phyloP scores from a whole-genome alignment of 2,797 vertebrate species.

The Falco peregrinus region DNA sequence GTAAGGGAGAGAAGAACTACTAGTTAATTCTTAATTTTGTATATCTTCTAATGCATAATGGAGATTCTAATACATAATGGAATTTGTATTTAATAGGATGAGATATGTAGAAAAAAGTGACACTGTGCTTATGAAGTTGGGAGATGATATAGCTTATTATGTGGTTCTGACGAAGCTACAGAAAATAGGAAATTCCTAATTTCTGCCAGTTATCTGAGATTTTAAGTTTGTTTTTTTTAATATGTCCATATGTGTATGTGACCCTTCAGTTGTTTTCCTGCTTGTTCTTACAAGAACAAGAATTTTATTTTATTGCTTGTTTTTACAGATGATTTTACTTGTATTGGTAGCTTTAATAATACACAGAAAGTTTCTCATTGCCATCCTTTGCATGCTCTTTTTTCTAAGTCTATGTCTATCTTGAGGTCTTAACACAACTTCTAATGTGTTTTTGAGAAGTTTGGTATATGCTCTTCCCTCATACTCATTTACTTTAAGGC shows the following conservation, averaged over 20 bases:
- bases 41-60: not conserved
- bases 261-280: not conserved
- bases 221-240: not conserved
- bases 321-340: not conserved
- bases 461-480: not conserved
- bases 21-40: not conserved
- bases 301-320: not conserved
- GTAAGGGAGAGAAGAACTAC: not conserved
- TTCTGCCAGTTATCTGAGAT: not conserved
- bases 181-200: not conserved
- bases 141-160: not conserved
- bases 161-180: not conserved
- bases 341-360: not conserved
- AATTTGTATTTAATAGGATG: not conserved
- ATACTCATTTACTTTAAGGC: not conserved
- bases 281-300: not conserved
- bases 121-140: not conserved
- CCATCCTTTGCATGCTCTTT: not conserved
- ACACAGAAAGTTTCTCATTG: not conserved
- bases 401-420: fast-evolving
- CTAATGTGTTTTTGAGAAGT: not conserved
- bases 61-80: not conserved
- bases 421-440: not conserved
- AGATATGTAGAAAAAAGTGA: not conserved
- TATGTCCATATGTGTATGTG: not conserved